Evolutionary conservation across 2,888 invertebrate species (phyloP), one percentile per base, ranked within the genome.

Genomic region (Neocrepidodera transversa): DNA sequence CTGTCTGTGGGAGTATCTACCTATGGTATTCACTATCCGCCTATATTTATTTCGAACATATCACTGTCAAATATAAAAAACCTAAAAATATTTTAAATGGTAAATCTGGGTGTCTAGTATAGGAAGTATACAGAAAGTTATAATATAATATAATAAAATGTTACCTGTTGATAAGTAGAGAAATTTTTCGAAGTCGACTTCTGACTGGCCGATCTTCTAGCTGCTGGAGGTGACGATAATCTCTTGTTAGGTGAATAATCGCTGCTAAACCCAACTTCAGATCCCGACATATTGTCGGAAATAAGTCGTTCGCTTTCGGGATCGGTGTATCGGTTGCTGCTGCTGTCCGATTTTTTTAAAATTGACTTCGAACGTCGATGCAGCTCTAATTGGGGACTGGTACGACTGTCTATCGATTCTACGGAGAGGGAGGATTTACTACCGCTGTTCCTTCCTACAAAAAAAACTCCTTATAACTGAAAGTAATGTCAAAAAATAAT

Each of bases 271-370:
- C 75, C 75, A 65, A 84, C 82, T 62, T 85, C 86, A 60, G 83
- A 80, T 55, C 84, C 85, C 48, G 86, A 86, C 71, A 84, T 82
- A 70, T 84, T 86, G 74, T 88, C 88, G 42, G 87, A 84, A 70
- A 90, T 86, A 47, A 90, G 82, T 65, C 89, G 85, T 79, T 91
- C 91, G 70, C 88, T 90, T 79, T 91, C 91, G 56, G 88, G 88
- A 79, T 91, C 90, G 48, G 77, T 73, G 63, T 79, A 79, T 42
- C 80, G 73, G 60, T 78, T 76, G 68, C 82, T 82, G 52, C 65
- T 59, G 73, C 86, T 82, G 70, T 89, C 88, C 47, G 90, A 88
- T 78, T 90, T 90, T 81, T 91, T 91, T 68, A 91, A 79, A 74
- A 91, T 90, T 65, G 90, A 90, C 77, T 89, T 90, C 58, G 89